A percentile compares a stretch with the other conserved stretches of the same genome.
Conservation (phyloP, 1,140 invertebrate genomes). For the Drosophila tani region DNA sequence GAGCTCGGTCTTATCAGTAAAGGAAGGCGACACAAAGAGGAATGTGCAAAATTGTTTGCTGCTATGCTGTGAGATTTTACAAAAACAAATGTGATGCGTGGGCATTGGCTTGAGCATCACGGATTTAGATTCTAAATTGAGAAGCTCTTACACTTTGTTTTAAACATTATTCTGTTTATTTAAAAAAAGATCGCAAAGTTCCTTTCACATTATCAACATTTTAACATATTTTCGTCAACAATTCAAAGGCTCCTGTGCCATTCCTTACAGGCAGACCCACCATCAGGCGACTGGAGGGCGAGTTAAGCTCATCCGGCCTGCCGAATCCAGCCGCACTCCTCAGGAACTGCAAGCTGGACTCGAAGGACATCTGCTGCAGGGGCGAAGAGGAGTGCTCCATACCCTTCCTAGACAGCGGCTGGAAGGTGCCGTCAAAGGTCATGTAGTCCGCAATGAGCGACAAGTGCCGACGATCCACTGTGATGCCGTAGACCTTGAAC, state of each 20-base stretch:
- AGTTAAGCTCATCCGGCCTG: slow-evolving; percentile 91
- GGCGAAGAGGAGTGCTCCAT: slow-evolving; percentile 95
- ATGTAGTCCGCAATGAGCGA: slow-evolving; percentile 98
- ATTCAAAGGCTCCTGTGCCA: slow-evolving; percentile 93
- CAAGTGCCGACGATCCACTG: slow-evolving; percentile 97
- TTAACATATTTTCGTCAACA: slow-evolving; percentile 76
- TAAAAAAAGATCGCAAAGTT: background rate
- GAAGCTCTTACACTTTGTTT: background rate
- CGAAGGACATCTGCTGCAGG: slow-evolving; percentile 99
- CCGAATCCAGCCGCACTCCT: slow-evolving; percentile 91
- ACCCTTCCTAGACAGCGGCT: slow-evolving; percentile 95
- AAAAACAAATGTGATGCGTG: too few species aligned
- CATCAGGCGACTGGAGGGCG: slow-evolving; percentile 95
- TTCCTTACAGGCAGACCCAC: slow-evolving; percentile 92
- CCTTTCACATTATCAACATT: background rate
- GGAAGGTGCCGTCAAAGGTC: slow-evolving; percentile 96
- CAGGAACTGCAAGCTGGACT: slow-evolving; percentile 95
- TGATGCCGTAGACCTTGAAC: slow-evolving; percentile 98
- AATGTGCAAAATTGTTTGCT: too few species aligned
- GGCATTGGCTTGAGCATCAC: too few species aligned
- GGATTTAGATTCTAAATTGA: too few species aligned
- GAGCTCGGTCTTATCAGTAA: too few species aligned
- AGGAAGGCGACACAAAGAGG: too few species aligned
- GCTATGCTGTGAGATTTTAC: too few species aligned
- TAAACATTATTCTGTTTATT: slow-evolving; percentile 10